Evolutionary conservation across 2,888 invertebrate species (phyloP).

Genomic region (Drosophila emarginata): DNA sequence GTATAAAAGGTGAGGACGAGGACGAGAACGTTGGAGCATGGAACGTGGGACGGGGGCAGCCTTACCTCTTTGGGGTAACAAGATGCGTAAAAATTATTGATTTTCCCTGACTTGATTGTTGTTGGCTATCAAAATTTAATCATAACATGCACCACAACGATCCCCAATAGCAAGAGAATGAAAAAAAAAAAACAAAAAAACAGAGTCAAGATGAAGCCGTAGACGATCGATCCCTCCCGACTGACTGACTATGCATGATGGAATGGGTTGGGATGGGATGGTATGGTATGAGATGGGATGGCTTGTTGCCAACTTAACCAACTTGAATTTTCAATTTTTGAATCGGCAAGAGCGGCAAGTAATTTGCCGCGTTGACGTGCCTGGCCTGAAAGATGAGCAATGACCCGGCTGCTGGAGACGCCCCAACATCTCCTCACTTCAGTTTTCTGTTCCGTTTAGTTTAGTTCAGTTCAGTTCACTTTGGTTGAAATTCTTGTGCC

Average conservation of each 20-base stretch:
- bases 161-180: constrained; percentile 12
- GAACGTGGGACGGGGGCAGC: background rate
- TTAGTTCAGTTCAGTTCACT: background rate
- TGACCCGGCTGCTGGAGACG: constrained; percentile 48
- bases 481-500: constrained; percentile 1
- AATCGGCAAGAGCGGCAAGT: constrained; percentile 66
- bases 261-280: background rate
- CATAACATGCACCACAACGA: constrained; percentile 70
- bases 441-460: background rate
- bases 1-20: background rate
- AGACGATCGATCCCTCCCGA: constrained; percentile 29
- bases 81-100: constrained; percentile 81
- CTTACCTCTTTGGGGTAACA: constrained; percentile 59
- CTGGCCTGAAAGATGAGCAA: constrained; percentile 76
- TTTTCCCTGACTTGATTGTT: constrained; percentile 78
- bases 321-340: constrained; percentile 75
- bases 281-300: background rate
- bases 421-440: background rate
- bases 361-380: constrained; percentile 76
- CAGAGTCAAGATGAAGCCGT: background rate
- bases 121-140: constrained; percentile 79
- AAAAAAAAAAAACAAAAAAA: background rate
- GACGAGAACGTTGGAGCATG: background rate
- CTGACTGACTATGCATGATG: constrained; percentile 34
- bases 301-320: constrained; percentile 76